A percentile compares a stretch with the other conserved stretches of the same genome.
Evolutionary conservation across 2,113 vertebrate genomes (phyloP).

Genomic region (Pachyramphus minor): DNA sequence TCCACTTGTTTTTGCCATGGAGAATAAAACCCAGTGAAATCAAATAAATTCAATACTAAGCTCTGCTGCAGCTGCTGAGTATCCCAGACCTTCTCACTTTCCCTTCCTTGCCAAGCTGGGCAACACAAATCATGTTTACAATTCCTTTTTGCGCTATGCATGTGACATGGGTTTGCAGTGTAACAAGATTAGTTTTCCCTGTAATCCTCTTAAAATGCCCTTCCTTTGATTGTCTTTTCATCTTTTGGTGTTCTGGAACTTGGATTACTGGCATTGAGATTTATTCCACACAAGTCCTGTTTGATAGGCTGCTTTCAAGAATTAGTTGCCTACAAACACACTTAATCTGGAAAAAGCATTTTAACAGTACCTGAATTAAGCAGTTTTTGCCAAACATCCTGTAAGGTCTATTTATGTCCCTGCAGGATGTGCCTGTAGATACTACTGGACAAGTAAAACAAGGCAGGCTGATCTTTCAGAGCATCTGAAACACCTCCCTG

Average conservation of each 20-base stretch:
- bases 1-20: neutral
- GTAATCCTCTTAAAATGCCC: slow-evolving; percentile 48
- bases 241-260: slow-evolving; percentile 24
- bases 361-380: neutral
- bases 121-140: neutral
- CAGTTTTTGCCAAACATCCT: neutral
- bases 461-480: neutral
- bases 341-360: neutral
- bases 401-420: neutral
- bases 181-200: slow-evolving; percentile 52
- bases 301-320: slow-evolving; percentile 33
- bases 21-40: neutral
- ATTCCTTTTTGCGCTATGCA: neutral
- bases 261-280: slow-evolving; percentile 28
- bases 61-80: neutral
- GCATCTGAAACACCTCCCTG: neutral
- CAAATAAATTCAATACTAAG: neutral
- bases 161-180: neutral
- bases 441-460: neutral
- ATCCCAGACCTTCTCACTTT: neutral
- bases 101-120: neutral
- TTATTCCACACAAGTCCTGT: neutral
- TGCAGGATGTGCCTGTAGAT: neutral
- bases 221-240: slow-evolving; percentile 43
- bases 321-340: neutral